Evolutionary conservation across 1,140 invertebrate species (phyloP).

Genomic region (Sarcophaga bullata): DNA sequence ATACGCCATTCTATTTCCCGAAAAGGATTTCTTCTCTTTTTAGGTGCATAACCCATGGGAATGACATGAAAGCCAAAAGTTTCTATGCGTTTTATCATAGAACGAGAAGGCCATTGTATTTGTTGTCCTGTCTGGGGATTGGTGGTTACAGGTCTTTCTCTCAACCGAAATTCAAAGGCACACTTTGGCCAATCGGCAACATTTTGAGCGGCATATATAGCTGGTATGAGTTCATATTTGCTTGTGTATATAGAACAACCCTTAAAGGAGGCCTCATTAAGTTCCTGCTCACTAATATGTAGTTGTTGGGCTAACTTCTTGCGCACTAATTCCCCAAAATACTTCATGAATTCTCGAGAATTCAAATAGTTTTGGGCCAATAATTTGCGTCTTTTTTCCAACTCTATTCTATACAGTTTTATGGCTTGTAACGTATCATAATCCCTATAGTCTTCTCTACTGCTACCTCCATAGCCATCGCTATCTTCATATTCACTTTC

Average conservation of each 20-base stretch:
- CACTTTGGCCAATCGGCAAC: constrained; percentile 70
- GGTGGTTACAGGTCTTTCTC: constrained; percentile 68
- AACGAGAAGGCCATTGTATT: constrained; percentile 74
- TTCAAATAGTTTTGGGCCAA: constrained; percentile 68
- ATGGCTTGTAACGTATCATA: constrained; percentile 56
- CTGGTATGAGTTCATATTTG: constrained; percentile 72
- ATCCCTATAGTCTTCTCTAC: constrained; percentile 64
- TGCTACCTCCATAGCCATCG: constrained; percentile 51
- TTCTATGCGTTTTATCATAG: constrained; percentile 74
- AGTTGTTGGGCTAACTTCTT: constrained; percentile 68
- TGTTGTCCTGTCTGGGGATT: constrained; percentile 69
- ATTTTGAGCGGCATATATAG: constrained; percentile 68
- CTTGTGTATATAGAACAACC: constrained; percentile 72
- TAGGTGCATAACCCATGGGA: constrained; percentile 74
- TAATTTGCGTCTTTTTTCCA: constrained; percentile 64
- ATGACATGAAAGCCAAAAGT: constrained; percentile 75
- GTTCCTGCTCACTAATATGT: constrained; percentile 66
- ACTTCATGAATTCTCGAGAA: constrained; percentile 71
- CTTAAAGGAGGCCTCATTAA: constrained; percentile 67
- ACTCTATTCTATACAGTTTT: constrained; percentile 61
- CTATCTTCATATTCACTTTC: constrained; percentile 65
- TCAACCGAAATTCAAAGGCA: constrained; percentile 73
- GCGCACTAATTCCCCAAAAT: constrained; percentile 72
- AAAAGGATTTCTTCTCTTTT: constrained; percentile 69
- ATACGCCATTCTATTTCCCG: constrained; percentile 79